Percentiles rank a stretch among this genome's conserved stretches.
These are phyloP conservation scores for Calameuta filiformis DNA, from an alignment of 2,888 invertebrate genomes.

Conservation along the genomic window DNA sequence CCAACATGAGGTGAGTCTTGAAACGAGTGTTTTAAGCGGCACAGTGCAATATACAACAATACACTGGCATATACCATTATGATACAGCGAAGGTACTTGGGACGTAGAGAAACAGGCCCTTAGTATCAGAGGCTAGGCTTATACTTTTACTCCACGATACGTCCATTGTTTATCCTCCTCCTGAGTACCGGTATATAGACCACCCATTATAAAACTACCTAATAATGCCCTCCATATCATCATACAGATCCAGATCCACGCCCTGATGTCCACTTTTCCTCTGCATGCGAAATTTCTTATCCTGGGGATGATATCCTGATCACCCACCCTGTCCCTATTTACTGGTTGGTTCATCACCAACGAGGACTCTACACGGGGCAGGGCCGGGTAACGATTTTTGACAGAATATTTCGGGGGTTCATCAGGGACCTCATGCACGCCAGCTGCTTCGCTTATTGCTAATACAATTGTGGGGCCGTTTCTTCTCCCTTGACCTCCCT, in stretches of 20 bases:
- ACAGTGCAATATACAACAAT: neutral
- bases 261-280: neutral
- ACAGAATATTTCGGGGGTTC: slow-evolving; percentile 28
- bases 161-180: neutral
- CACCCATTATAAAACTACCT: neutral
- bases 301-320: neutral
- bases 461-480: neutral
- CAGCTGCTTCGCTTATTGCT: slow-evolving; percentile 1
- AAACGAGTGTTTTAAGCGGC: neutral
- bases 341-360: neutral
- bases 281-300: neutral
- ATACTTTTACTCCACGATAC: neutral
- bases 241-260: neutral
- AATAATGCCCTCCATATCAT: neutral
- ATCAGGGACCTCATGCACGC: slow-evolving; percentile 9
- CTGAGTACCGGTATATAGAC: neutral
- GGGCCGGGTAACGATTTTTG: slow-evolving; percentile 30
- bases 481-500: neutral
- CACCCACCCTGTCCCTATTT: neutral
- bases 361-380: slow-evolving; percentile 15
- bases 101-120: neutral
- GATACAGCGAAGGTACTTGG: neutral
- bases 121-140: neutral
- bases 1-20: slow-evolving; percentile 63
- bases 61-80: neutral